Evolutionary conservation across 2,797 vertebrate genomes (phyloP), one percentile per base, ranked within the genome.

Genomic region (Rallus crepitans): DNA sequence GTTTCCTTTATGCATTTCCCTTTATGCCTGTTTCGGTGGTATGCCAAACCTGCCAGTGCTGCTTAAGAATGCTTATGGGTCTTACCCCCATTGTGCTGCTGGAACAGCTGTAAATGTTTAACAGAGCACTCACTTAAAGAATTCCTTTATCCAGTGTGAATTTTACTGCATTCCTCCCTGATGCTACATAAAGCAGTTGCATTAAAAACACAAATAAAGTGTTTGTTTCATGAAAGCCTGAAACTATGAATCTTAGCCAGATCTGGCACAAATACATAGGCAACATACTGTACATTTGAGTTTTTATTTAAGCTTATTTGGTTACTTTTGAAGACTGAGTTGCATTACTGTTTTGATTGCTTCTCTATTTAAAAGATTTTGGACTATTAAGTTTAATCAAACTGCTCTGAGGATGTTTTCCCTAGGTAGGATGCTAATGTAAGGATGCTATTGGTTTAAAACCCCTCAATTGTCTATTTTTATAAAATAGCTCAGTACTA

Each of bases 31-130:
- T 88, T 73, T 80, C 52, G 87, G 21, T 60, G 45, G 56, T 66
- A 53, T 45, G 80, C 18, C 68, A 90, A 85, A 82, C 30, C 52
- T 83, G 25, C 65, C 76, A 90, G 45, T 56, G 71, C 75, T 89
- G 45, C 66, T 42, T 64, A 37, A 89, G 84, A 93, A 66, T 80
- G 83, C 55, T 68, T 45, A 3, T 27, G 68, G 56, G 48, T 56
- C 56, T 87, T 90, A 65, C 42, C n/a, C 2, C 0, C 35, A 35
- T 66, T 94, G 61, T 95, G 79, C 87, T 89, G 37, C 72, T 89
- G 53, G 25, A 96, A 80, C 64, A 80, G 60, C 87, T 71, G 53
- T 77, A 59, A 80, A 82, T 68, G 48, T 84, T 93, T 92, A 92
- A 75, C 53, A 80, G 75, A 82, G 16, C 37, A 71, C 37, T 92